Evolutionary conservation across 23 tunicate species (phyloP), one percentile per base, ranked within the genome.

Genomic region (Halocynthia aurantium): DNA sequence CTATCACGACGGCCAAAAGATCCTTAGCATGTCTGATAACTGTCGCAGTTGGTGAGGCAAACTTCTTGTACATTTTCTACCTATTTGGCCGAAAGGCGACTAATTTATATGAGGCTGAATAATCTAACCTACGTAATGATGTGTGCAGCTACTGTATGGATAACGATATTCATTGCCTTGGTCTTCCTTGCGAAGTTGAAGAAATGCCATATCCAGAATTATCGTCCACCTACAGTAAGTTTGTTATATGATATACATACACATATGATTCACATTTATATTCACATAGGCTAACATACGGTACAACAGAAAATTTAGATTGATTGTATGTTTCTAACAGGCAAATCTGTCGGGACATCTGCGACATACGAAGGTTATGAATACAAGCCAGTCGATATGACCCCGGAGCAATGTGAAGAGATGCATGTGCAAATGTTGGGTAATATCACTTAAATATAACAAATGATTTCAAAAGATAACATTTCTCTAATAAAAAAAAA

Each of bases 1-100:
- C 11, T 77, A 77, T 53, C 53, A 53, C 15, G 73, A 77, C 19
- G 81, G 81, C 1, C 74, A 77, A 77, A 77, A 77, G 75, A 77
- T 77, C 44, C 52, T 51, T 10, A 44, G 67, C 51, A 63, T 77
- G 81, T 77, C 81, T 63, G 81, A 77, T 20, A 12, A 65, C 8
- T 77, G 81, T 64, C 77, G 81, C 22, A 60, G 73, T 10, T 77
- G 70, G 70, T 65, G 6, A 9, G 70, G 21, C 5, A 58, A 31
- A 31, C 44, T 31, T 4, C 44, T 31, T 31, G 44, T 58, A n/a
- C 63, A 58, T 58, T 58, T 58, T 58, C 44, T 31, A 31, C 44
- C 44, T 31, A 31, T 31, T 31, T 31, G 2, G 44, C 44, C 44
- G 2, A 31, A 31, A 31, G 44, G 44, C 44, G 44, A 31, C 44